Conservation (phyloP, 2,888 invertebrate species). For the Lycaena phlaeas region DNA sequence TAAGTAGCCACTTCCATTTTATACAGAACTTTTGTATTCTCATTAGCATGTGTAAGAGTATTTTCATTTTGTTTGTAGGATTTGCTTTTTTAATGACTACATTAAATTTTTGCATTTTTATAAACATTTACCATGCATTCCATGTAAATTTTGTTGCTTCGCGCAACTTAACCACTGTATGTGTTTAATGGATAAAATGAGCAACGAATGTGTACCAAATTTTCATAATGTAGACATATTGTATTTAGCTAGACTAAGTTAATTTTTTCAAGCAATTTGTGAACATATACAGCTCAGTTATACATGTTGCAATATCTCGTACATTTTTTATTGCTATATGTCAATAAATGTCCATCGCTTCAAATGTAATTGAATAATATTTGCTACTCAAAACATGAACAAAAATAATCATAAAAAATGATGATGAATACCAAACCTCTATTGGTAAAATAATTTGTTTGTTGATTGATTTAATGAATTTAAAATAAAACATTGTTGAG, state of each 20-base stretch:
- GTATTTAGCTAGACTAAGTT: slow-evolving; percentile 60
- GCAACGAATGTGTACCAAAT: slow-evolving; percentile 73
- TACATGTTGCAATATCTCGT: neutral
- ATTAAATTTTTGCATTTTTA: slow-evolving; percentile 4
- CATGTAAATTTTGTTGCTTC: slow-evolving; percentile 35
- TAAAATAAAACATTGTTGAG: too few species aligned
- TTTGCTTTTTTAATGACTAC: neutral
- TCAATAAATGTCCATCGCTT: neutral
- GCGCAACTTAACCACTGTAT: slow-evolving; percentile 19
- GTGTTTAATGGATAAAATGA: slow-evolving; percentile 34
- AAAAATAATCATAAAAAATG: too few species aligned
- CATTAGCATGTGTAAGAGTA: slow-evolving; percentile 19
- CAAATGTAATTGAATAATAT: too few species aligned
- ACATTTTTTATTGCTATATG: neutral
- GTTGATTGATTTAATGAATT: too few species aligned
- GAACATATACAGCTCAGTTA: slow-evolving; percentile 24
- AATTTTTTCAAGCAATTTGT: slow-evolving; percentile 29
- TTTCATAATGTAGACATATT: slow-evolving; percentile 55
- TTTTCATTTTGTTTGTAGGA: neutral
- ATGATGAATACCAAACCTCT: too few species aligned
- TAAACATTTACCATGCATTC: slow-evolving; percentile 42
- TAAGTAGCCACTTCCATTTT: slow-evolving; percentile 41
- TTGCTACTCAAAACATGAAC: too few species aligned
- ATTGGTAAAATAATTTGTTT: too few species aligned
- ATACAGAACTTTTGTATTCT: slow-evolving; percentile 33